A percentile compares a stretch with the other conserved stretches of the same genome.
phyloP scores from a whole-genome alignment of 2,888 invertebrate species.

The Hemaris fuciformis region DNA sequence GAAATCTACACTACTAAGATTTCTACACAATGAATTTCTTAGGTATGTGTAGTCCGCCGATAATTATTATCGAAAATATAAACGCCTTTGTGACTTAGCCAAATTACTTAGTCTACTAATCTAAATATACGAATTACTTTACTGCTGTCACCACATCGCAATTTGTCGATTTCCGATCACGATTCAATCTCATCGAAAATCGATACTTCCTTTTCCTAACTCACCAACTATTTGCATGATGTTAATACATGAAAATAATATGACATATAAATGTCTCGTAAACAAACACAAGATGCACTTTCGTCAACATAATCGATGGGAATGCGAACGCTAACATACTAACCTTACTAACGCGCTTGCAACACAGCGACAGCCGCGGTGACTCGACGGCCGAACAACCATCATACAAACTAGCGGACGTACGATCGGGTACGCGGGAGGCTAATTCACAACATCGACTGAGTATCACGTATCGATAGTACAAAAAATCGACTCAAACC shows the following conservation, averaged over 20 bases:
- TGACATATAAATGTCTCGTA: background rate
- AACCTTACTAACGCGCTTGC: too few relatives aligned
- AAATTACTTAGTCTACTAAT: too few relatives aligned
- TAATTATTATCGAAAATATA: too few relatives aligned
- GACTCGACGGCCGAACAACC: background rate
- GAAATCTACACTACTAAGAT: too few relatives aligned
- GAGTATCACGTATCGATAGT: background rate
- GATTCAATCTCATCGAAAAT: background rate
- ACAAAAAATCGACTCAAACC: background rate
- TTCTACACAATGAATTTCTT: too few relatives aligned
- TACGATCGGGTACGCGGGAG: conserved; percentile 18
- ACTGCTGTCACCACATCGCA: background rate
- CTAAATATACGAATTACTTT: too few relatives aligned
- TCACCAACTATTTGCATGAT: background rate
- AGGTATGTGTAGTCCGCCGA: too few relatives aligned
- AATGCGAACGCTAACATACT: background rate
- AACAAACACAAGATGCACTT: background rate
- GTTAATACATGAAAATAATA: background rate
- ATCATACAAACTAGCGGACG: conserved; percentile 13
- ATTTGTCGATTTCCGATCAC: background rate
- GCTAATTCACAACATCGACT: conserved; percentile 17
- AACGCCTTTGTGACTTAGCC: too few relatives aligned
- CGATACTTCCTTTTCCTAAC: background rate
- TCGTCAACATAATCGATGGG: background rate
- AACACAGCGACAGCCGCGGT: background rate